These are phyloP conservation scores for Apodemus agrarius DNA, from an alignment of 2,797 vertebrate species.

Conservation along the genomic window DNA sequence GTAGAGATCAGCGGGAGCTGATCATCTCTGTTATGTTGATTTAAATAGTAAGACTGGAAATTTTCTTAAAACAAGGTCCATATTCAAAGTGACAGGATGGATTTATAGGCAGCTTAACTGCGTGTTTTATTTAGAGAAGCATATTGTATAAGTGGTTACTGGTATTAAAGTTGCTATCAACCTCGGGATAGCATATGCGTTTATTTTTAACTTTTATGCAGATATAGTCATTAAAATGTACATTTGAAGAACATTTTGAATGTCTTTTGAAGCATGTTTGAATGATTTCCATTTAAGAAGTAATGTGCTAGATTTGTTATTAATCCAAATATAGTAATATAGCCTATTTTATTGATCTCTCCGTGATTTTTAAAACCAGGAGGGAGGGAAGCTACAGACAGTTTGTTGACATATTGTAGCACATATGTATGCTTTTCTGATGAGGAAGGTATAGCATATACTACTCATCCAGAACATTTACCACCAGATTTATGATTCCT, in stretches of 20 bases:
- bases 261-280: conserved; percentile 70
- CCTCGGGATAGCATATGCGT: conserved; percentile 48
- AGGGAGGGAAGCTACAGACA: conserved; percentile 75
- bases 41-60: conserved; percentile 46
- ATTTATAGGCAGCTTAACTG: conserved; percentile 51
- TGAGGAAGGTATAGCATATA: conserved; percentile 76
- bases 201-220: conserved; percentile 79
- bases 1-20: conserved; percentile 27
- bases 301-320: conserved; percentile 71
- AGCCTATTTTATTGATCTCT: conserved; percentile 78
- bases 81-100: conserved; percentile 48
- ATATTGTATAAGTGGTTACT: conserved; percentile 63
- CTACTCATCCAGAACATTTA: conserved; percentile 71
- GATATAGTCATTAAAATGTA: conserved; percentile 76
- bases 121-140: conserved; percentile 59
- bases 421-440: conserved; percentile 78
- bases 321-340: conserved; percentile 73
- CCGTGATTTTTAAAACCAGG: conserved; percentile 72
- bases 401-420: conserved; percentile 80
- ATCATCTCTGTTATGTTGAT: conserved; percentile 23
- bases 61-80: conserved; percentile 56
- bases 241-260: conserved; percentile 73
- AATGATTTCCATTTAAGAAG: conserved; percentile 73
- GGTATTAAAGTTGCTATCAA: conserved; percentile 67
- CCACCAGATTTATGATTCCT: conserved; percentile 80